Evolutionary conservation across 64 coral and sea anemone genomes (phyloP).

Genomic region (Stichodactyla mertensii): DNA sequence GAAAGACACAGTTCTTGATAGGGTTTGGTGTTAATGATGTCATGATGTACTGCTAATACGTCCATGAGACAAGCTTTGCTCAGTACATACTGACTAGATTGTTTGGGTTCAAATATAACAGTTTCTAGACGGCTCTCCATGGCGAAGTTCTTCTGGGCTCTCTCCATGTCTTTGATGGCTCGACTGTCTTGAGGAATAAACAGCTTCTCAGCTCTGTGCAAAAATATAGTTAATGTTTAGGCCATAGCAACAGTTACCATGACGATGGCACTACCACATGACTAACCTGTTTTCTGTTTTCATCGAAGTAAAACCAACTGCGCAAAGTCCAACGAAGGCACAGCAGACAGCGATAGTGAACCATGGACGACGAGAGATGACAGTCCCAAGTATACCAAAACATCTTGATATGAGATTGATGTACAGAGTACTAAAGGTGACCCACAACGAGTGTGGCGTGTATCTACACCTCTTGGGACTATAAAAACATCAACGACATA

Average conservation of each 20-base stretch:
- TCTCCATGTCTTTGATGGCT: slow-evolving; percentile 47
- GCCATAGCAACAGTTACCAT: not conserved
- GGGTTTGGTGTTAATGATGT: slow-evolving; percentile 7
- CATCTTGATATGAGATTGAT: slow-evolving; percentile 11
- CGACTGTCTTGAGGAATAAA: slow-evolving; percentile 54
- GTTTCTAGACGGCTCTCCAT: slow-evolving; percentile 24
- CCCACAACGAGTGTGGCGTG: slow-evolving; percentile 9
- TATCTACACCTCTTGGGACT: not conserved
- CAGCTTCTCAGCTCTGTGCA: slow-evolving; percentile 26
- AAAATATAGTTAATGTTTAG: not conserved
- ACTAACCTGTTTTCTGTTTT: slow-evolving; percentile 40
- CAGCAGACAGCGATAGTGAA: slow-evolving; percentile 17
- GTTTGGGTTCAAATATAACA: slow-evolving; percentile 22
- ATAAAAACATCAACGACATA: not conserved
- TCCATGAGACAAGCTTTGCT: slow-evolving; percentile 22
- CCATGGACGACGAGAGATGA: slow-evolving; percentile 24
- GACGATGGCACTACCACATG: not conserved
- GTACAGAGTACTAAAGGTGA: slow-evolving; percentile 6
- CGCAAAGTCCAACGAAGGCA: slow-evolving; percentile 29
- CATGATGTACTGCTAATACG: slow-evolving; percentile 26
- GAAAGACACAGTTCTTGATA: slow-evolving; percentile 29
- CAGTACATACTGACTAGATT: slow-evolving; percentile 3
- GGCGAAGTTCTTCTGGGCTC: slow-evolving; percentile 28
- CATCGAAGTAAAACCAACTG: slow-evolving; percentile 36
- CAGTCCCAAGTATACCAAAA: slow-evolving; percentile 24